Base-by-base conservation (phyloP, 2,888 invertebrate species). In the Ametastegia equiseti region DNA sequence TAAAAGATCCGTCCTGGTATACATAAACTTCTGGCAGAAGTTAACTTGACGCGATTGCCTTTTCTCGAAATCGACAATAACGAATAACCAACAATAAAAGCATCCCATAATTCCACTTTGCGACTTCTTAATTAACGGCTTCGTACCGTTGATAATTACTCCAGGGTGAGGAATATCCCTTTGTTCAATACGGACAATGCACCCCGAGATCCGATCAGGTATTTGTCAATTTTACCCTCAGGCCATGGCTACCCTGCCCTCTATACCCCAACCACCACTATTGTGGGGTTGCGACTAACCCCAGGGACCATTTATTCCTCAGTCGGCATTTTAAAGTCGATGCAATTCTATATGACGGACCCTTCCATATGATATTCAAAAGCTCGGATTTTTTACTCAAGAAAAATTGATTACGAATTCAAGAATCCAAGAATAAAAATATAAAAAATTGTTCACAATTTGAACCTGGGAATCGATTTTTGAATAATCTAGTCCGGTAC, bases 311-410 rank as follows among this genome's bases (percentile, higher is more conserved):
- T 81, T 71, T 85, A 83, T 82, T 80, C 73, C 54, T 82, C 60
- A 27, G 69, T 67, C 82, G 81, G 30, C 83, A 86, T 86, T 83
- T 83, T 36, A 27, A 83, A 81, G 77, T 80, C 50, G 65, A 71
- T 82, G 71, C 77, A 11, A 47, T 4, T n/a, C 30, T 45, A 6
- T n/a, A 15, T 30, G 13, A 30, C 60, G 4, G 42, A n/a, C n/a
- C n/a, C 33, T 13, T 23, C 11, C 33, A 65, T 65, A 30, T 65
- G n/a, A 30, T 33, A 13, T 13, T 65, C 63, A 65, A 33, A 27
- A 15, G 36, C 63, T n/a, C n/a, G n/a, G n/a, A n/a, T n/a, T n/a
- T n/a, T n/a, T n/a, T n/a, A n/a, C n/a, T n/a, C n/a, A n/a, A n/a
- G n/a, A n/a, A n/a, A n/a, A n/a, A n/a, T n/a, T n/a, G n/a, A n/a